Conservation (phyloP, 2,888 invertebrate genomes). For the Petrolisthes manimaculis region DNA sequence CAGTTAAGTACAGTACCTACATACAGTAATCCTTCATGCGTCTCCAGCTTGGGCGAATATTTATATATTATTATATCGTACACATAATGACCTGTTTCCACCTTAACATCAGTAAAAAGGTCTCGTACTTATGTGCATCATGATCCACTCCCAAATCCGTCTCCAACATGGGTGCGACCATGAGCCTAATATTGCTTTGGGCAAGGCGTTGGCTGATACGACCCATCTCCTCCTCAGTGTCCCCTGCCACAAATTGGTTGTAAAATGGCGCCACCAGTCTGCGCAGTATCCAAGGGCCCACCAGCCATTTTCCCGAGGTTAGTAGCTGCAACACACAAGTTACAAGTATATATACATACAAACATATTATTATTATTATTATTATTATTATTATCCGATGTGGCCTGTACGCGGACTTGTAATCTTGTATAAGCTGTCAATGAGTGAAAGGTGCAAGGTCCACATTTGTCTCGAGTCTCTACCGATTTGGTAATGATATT, state of each 20-base stretch:
- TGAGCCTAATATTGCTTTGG: conserved; percentile 32
- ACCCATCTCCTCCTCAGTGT: conserved; percentile 43
- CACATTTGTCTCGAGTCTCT: no score
- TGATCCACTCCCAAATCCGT: conserved; percentile 50
- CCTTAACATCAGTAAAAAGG: no score
- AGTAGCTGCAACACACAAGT: conserved; percentile 27
- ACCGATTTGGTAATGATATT: no score
- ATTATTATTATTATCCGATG: no score
- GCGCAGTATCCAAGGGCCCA: conserved; percentile 40
- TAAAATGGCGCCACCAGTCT: conserved; percentile 45
- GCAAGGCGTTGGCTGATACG: conserved; percentile 19
- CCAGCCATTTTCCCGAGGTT: conserved; percentile 32
- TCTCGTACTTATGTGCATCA: not conserved
- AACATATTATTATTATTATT: no score
- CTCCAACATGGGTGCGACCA: conserved; percentile 60
- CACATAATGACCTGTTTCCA: not conserved
- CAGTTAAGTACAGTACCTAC: no score
- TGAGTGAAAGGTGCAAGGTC: no score
- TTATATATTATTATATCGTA: not conserved
- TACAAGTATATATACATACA: no score
- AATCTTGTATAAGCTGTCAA: no score
- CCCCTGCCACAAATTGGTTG: conserved; percentile 53
- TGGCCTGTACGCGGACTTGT: no score
- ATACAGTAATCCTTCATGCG: no score
- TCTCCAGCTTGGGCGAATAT: not conserved